Percentiles rank a stretch among this genome's conserved stretches.
Conservation (phyloP, 2,888 invertebrate genomes). For the Pandemis heparana region DNA sequence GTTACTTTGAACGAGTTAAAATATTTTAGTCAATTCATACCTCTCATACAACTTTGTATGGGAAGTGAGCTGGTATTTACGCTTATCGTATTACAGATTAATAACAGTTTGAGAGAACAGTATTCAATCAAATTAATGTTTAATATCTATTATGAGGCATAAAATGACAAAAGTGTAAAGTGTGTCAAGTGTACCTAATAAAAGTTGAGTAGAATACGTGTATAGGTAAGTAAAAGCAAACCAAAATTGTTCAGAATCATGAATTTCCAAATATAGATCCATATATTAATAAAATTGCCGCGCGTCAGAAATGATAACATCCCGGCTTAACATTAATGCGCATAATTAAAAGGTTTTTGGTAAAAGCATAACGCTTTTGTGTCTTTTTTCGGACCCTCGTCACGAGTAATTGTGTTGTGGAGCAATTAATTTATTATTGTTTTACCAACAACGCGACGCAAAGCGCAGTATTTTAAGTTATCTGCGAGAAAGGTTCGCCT, state of each 20-base stretch:
- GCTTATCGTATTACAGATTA: no score
- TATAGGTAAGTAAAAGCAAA: neutral
- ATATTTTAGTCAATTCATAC: no score
- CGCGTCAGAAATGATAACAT: slow-evolving; percentile 62
- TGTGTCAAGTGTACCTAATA: no score
- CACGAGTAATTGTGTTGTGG: slow-evolving; percentile 72
- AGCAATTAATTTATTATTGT: slow-evolving; percentile 63
- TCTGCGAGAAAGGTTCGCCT: neutral
- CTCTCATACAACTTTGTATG: no score
- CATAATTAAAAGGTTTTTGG: slow-evolving; percentile 69
- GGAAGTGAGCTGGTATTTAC: no score
- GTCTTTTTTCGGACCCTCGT: slow-evolving; percentile 71
- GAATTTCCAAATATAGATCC: slow-evolving; percentile 45
- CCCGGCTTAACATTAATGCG: slow-evolving; percentile 63
- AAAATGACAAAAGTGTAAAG: no score
- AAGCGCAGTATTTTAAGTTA: slow-evolving; percentile 28
- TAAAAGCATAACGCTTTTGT: slow-evolving; percentile 62
- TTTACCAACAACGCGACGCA: slow-evolving; percentile 26
- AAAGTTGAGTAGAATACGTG: no score
- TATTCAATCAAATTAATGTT: no score
- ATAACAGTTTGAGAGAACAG: no score
- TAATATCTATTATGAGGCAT: no score
- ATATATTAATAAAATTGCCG: slow-evolving; percentile 51
- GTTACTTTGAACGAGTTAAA: no score
- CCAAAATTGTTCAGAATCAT: neutral